Evolutionary conservation across 2,113 vertebrate species (phyloP), one percentile per base, ranked within the genome.

Genomic region (Copsychus sechellarum): DNA sequence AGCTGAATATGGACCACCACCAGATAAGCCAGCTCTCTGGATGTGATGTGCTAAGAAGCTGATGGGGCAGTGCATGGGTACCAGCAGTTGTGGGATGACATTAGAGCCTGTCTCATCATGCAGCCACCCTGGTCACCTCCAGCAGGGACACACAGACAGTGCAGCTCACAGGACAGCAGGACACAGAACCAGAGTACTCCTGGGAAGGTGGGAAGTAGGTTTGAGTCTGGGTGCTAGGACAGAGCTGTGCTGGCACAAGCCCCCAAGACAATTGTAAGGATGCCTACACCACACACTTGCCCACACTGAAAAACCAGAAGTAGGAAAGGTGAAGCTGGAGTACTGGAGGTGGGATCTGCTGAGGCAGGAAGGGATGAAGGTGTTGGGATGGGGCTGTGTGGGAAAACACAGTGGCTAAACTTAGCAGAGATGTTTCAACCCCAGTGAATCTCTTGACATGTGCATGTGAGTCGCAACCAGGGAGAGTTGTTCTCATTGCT

Each of bases 241-340:
- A 80, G 43, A 38, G 33, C 0, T 0, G 9, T 1, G 2, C 40
- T 56, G 29, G 9, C 5, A 0, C 45, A 40, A 43, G 67, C 69
- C 3, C 0, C 3, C 0, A 0, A 43, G 36, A 26, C 62, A n/a
- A 3, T 19, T 29, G 8, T 34, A 31, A 62, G 33, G 60, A 45
- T 53, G 34, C 15, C 56, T n/a, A 4, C 10, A 40, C 4, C 24
- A 45, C 17, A 47, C 38, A 14, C 19, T 47, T 76, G 7, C 42
- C 43, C 26, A 18, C 1, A 2, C 29, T 47, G 51, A 74, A 84
- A 91, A 73, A 36, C 4, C 29, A 78, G 38, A 86, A 56, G 40
- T 0, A 4, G 16, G 24, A 81, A 74, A 43, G 47, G 21, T 78
- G 38, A 57, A 70, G 51, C n/a, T 66, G 45, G 18, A 42, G 5